Base-by-base conservation (phyloP, 2,888 invertebrate species). In the Drosophila infuscata region DNA sequence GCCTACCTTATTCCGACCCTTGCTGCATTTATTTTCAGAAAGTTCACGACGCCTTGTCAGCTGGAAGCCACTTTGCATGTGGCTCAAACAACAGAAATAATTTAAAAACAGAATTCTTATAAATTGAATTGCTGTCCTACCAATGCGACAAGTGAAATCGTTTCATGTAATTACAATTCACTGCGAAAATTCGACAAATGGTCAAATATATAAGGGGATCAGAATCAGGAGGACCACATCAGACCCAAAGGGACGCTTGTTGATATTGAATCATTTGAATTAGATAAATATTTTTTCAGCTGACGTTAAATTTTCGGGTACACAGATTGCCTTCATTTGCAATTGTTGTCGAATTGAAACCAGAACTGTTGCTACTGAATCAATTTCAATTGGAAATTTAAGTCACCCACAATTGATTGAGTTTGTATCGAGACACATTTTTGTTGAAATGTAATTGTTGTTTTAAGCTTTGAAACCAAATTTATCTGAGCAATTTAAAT, bases 251-350 rank as follows among this genome's bases (percentile, higher is more conserved):
- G 29, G 25, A 35, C 35, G 38, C 25, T 71, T 57, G 25, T 49
- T 68, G 57, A 51, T 59, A 32, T 58, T 60, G 63, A 60, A 67
- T 53, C 49, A 79, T 88, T 86, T 68, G 73, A 71, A 89, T 83
- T 79, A 58, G 51, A 65, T 64, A 73, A 81, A 67, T 85, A 87
- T 89, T 88, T 77, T 86, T 86, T 66, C 84, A 83, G 83, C 75
- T 86, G 81, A 65, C 61, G 57, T 57, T 58, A 36, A 64, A 54
- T 54, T 46, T 52, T 61, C 5, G 38, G 36, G 51, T 51, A 33
- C 46, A 38, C 29, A 46, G 41, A 52, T 46, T 36, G 46, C 8
- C 58, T 52, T 29, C 33, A 67, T 60, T 72, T 60, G 63, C 66
- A 36, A 51, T 58, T n/a, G 32, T 30, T 67, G 35, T 48, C 51